Evolutionary conservation across 2,888 invertebrate species (phyloP).

Genomic region (Spatulosminthurus flaviceps): DNA sequence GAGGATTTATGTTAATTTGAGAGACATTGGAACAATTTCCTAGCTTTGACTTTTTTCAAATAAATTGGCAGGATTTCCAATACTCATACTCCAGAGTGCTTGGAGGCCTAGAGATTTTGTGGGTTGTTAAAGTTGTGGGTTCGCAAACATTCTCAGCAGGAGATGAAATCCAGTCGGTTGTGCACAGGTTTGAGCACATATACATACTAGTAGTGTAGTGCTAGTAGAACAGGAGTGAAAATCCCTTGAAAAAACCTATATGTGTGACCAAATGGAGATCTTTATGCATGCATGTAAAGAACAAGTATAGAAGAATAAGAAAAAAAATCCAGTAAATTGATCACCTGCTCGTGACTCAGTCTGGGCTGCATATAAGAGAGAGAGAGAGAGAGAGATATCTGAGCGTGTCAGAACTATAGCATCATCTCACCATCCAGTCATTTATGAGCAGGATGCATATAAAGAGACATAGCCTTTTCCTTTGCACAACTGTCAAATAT

Average conservation of each 20-base stretch:
- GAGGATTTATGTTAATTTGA: too few species aligned
- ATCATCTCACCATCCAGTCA: background rate
- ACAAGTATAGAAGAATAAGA: too few species aligned
- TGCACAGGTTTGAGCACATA: background rate
- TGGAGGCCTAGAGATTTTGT: background rate
- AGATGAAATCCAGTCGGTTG: background rate
- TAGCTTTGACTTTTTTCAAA: too few species aligned
- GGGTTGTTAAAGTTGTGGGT: background rate
- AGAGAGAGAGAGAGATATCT: too few species aligned
- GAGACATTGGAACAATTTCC: too few species aligned
- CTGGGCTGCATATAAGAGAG: too few species aligned
- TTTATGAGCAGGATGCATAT: background rate
- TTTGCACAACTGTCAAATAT: constrained; percentile 16
- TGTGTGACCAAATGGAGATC: constrained; percentile 19
- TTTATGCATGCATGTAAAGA: too few species aligned
- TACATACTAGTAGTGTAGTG: background rate
- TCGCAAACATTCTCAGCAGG: background rate
- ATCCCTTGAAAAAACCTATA: background rate
- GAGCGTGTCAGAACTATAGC: background rate
- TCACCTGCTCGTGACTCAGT: constrained; percentile 30
- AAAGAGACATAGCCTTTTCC: background rate
- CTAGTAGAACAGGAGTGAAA: constrained; percentile 2
- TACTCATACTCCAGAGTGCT: background rate
- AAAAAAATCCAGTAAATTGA: constrained; percentile 13
- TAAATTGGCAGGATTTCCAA: too few species aligned